Base-by-base conservation (phyloP, 2,113 vertebrate species). In the Nematolebias whitei region DNA sequence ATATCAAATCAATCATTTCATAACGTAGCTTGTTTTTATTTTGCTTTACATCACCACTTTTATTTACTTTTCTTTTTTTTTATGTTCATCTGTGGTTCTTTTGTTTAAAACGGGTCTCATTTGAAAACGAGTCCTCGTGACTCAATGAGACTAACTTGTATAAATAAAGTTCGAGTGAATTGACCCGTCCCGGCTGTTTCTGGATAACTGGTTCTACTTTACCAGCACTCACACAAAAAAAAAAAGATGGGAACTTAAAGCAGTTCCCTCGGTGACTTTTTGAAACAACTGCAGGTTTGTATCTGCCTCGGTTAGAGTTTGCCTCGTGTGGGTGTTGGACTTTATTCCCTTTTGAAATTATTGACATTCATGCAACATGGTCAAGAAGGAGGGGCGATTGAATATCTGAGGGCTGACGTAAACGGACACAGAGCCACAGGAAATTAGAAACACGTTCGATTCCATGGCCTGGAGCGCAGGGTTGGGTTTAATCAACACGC, bases 391-490 rank as follows among this genome's bases (percentile, higher is more conserved):
- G 71, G 57, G 63, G 56, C 51, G 84, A 84, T 81, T 79, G 86
- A 82, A 86, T 85, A 75, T 80, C 57, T 81, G 57, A 77, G 55
- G 51, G 10, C 24, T 86, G 83, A 86, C 84, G 79, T 65, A 73
- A 68, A 54, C 41, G 59, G 55, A 74, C 52, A 35, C 41, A 3
- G 56, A 71, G 63, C 63, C 71, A 85, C 80, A 84, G 80, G 83
- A 88, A 89, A 88, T 87, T 68, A 81, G 68, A 78, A 85, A 67
- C 75, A 57, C 14, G 78, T 81, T 90, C 56, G 51, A 82, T 90
- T 71, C 13, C 29, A 35, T 76, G 64, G 59, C 86, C 83, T 56
- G 41, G 53, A 82, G 88, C 72, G 1, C 47, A 35, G 54, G 66
- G 62, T 66, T 72, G 70, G 40, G 5, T 35, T 35, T 35, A 35